Base-by-base conservation (phyloP, 1,140 invertebrate genomes). In the Drosophila ironensis region DNA sequence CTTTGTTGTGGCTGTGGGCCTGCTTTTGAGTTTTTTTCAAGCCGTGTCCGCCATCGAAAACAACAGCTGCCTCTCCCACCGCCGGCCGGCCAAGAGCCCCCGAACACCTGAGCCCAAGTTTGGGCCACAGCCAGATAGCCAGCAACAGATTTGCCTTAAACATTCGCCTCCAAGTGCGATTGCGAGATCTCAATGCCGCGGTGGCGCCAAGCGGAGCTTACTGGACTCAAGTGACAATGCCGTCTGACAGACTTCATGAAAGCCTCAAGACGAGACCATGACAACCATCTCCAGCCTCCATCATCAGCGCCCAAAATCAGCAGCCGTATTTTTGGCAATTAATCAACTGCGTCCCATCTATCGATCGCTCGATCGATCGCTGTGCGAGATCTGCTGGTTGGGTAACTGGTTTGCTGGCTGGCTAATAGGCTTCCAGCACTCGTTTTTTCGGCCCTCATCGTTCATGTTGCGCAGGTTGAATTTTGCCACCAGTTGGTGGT, bases 161-260 rank as follows among this genome's bases (percentile, higher is more conserved):
- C n/a, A 33, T 12, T 33, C 27, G 22, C 16, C 12, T 40, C 30
- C 28, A 51, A 11, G 47, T 60, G 41, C 37, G 48, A 47, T n/a
- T n/a, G 63, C 30, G 27, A 56, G 50, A 77, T 70, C 73, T 86
- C 78, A 84, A 84, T 84, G 78, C 78, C 77, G 71, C 74, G 27
- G 63, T 86, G 80, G 80, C 80, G 80, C 80, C 80, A 86, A 54
- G 59, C 80, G 38, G 9, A 35, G 67, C 45, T 47, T 37, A 33
- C 56, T 37, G 8, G 8, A 14, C 33, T 80, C 67, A 75, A 86
- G 74, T 86, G 75, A 72, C 80, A 77, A 82, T 77, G 68, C 61
- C 63, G 30, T 45, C 46, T 56, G 60, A 72, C 78, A 78, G 59
- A 22, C 40, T 46, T 38, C 52, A 67, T 27, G 70, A 70, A 70